Evolutionary conservation across 37 sponge, comb jelly and placozoan genomes (phyloP), one percentile per base, ranked within the genome.

Genomic region (Axinella damicornis): DNA sequence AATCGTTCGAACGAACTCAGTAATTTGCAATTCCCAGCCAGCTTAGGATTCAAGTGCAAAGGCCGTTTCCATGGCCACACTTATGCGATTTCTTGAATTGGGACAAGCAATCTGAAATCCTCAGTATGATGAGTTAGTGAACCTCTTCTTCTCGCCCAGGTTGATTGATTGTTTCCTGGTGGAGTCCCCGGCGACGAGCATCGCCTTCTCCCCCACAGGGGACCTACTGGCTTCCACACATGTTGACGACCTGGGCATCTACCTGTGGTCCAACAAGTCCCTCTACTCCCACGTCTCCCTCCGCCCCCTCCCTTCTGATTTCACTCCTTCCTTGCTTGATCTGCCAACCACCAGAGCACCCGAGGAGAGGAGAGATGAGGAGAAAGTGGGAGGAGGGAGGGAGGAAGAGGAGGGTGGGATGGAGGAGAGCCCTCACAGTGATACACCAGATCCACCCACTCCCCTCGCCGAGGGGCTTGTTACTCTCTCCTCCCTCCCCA

Each of bases 211-310:
- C 0, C 87, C 95, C 16, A 77, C 79, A 0, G 89, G 92, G 28
- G 95, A 96, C 68, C 89, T 84, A 62, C 79, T 98, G 28, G 95
- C 88, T 11, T 93, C 95, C 53, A 91, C 95, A 18, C 95, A 93
- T 52, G 92, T 85, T 16, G 97, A 97, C 69, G 92, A 95, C 54
- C 79, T 93, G 11, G 97, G 97, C 0, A 87, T 98, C 40, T 96
- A 89, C 69, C 74, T 98, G 33, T 98, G 99, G 99, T 78, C 88
- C 52, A 98, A 98, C 82, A 77, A 64, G 71, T 89, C 94, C 14
- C 59, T 98, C 66, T 98, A 93, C 71, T 77, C 83, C 20, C 83
- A 78, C 17, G 92, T 98, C 13, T 87, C 94, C 5, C 80, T 98
- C 25, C 82, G 78, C 11, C 94, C 98, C 24, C 69, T 98, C 0